Evolutionary conservation across 1,140 invertebrate species (phyloP).

Genomic region (Saccostrea glomerata): DNA sequence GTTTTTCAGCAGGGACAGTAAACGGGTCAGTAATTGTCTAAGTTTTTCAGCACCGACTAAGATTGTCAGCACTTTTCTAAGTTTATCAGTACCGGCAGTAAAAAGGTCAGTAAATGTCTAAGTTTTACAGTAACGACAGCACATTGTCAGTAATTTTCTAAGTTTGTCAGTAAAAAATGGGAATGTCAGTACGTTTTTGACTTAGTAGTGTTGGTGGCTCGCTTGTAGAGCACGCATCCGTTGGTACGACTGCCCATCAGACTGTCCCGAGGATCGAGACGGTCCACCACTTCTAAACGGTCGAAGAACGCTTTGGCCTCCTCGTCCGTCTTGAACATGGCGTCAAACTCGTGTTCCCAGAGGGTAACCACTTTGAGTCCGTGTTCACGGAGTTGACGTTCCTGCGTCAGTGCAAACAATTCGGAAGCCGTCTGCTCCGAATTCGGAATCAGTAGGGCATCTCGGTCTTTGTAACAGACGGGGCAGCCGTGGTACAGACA

Average conservation of each 20-base stretch:
- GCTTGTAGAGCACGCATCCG: not conserved
- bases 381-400: constrained; percentile 4
- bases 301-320: constrained; percentile 45
- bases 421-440: constrained; percentile 50
- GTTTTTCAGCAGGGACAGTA: no score
- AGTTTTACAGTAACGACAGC: no score
- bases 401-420: constrained; percentile 45
- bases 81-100: no score
- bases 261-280: not conserved
- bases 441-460: not conserved
- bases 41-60: no score
- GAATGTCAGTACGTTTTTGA: no score
- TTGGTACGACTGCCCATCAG: constrained; percentile 22
- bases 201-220: no score
- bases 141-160: no score
- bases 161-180: no score
- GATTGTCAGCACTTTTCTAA: no score
- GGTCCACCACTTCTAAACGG: not conserved
- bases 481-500: constrained; percentile 61
- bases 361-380: constrained; percentile 51
- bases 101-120: no score
- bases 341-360: constrained; percentile 63
- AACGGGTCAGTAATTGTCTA: no score
- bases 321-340: constrained; percentile 43
- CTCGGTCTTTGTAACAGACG: constrained; percentile 45